Evolutionary conservation across 1,140 invertebrate species (phyloP).

Genomic region (Gryon sp.): DNA sequence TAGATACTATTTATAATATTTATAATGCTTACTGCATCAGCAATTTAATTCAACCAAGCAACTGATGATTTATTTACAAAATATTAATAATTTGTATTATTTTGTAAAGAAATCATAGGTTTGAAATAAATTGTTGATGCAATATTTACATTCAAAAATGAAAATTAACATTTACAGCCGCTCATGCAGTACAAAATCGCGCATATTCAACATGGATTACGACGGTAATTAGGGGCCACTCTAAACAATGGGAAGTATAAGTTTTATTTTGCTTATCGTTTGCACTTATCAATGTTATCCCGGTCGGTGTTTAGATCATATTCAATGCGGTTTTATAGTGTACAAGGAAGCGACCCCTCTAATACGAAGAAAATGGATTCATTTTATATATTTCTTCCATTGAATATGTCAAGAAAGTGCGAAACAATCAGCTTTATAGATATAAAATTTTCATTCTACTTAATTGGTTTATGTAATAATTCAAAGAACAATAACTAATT

Average conservation of each 20-base stretch:
- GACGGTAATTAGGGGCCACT: conserved; percentile 75
- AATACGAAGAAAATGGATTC: conserved; percentile 49
- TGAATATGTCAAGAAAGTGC: conserved; percentile 35
- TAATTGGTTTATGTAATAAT: conserved; percentile 49
- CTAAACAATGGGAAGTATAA: conserved; percentile 76
- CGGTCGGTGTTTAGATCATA: conserved; percentile 54
- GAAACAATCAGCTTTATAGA: conserved; percentile 51
- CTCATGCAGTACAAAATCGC: conserved; percentile 47
- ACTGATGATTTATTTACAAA: too few species aligned
- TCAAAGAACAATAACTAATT: conserved; percentile 31
- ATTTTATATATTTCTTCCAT: conserved; percentile 56
- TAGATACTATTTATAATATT: too few species aligned
- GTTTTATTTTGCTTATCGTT: conserved; percentile 77
- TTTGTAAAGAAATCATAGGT: too few species aligned
- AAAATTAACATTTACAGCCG: conserved; percentile 48
- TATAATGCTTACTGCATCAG: too few species aligned
- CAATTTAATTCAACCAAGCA: too few species aligned
- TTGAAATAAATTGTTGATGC: conserved; percentile 25
- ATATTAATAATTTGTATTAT: too few species aligned
- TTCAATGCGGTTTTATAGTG: conserved; percentile 49
- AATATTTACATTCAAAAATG: conserved; percentile 33
- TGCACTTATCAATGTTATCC: conserved; percentile 67
- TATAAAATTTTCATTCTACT: conserved; percentile 52
- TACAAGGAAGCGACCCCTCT: conserved; percentile 56
- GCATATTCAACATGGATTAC: conserved; percentile 62